Base-by-base conservation (phyloP, 2,113 vertebrate genomes). In the Sceloporus undulatus region DNA sequence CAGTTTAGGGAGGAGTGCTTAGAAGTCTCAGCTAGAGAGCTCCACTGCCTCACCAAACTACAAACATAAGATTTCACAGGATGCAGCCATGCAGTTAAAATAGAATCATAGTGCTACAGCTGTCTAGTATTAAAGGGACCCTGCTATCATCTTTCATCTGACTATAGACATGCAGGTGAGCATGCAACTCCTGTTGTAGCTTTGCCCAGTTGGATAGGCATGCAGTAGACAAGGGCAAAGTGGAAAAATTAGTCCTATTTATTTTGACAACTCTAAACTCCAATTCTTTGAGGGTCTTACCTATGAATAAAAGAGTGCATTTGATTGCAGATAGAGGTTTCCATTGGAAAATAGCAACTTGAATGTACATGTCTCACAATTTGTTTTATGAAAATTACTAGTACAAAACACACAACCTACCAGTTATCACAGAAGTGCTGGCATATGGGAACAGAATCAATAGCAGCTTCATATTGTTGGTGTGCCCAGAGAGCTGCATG, bases 351-450 rank as follows among this genome's bases (percentile, higher is more conserved):
- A 56, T 9, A 74, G 11, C 68, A 84, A 59, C 34, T 27, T 48
- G 25, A 34, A 38, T 19, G 7, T 27, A 8, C 13, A 2, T 27
- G 48, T 38, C 3, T 65, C 34, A 40, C 23, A 7, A 83, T 70
- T 56, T 74, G 21, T 74, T 56, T 56, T 66, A 78, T 78, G 62
- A 88, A 78, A 4, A 59, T 0, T 18, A 70, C 79, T n/a, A 48
- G 38, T 7, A 68, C 65, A 78, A 84, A n/a, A 29, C 27, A 71
- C 16, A 27, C 84, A 85, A 95, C 96, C 74, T 95, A 97, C 97
- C 97, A 97, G 89, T 94, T 89, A 87, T 97, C 95, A 89, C 97
- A 97, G 89, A 96, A 97, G 89, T 84, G 93, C 84, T 93, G 87
- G 25, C 97, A 97, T 76, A 97, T 0, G 18, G 97, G 97, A 78